Evolutionary conservation across 2,797 vertebrate species (phyloP).

Genomic region (Falco peregrinus): DNA sequence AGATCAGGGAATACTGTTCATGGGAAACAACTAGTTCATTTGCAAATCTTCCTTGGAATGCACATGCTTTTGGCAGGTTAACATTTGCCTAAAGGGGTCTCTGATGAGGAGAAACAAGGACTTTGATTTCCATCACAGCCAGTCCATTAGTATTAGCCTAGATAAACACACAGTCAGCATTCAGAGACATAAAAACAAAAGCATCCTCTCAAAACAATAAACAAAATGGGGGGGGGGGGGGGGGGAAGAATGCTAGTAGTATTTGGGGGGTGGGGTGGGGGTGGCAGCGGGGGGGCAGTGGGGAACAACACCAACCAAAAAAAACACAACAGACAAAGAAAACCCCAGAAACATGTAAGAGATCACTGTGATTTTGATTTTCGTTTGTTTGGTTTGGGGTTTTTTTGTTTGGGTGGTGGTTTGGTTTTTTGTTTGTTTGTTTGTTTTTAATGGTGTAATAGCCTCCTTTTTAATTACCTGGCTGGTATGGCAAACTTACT

Average conservation of each 20-base stretch:
- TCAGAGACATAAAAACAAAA: neutral
- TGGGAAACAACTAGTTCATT: conserved; percentile 21
- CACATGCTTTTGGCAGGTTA: conserved; percentile 48
- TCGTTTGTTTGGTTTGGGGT: neutral
- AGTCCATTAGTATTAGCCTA: neutral
- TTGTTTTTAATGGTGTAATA: neutral
- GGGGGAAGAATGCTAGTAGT: neutral
- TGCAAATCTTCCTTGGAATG: conserved; percentile 26
- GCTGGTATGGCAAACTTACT: neutral
- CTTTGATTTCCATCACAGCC: conserved; percentile 4
- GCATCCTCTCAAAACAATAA: neutral
- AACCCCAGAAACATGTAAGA: neutral
- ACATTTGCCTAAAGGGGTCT: conserved; percentile 42
- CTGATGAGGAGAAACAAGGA: conserved; percentile 27
- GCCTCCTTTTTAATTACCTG: neutral
- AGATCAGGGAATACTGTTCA: conserved; percentile 20
- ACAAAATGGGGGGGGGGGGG: accelerated
- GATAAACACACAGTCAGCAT: neutral
- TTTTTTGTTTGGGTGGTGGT: neutral
- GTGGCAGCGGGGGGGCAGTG: too few species aligned
- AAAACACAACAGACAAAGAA: neutral
- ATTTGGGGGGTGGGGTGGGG: neutral
- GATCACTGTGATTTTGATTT: neutral
- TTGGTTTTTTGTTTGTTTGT: too few species aligned
- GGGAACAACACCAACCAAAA: neutral